Conservation (phyloP, 1,140 invertebrate species). For the Drosophila nigrodunni region DNA sequence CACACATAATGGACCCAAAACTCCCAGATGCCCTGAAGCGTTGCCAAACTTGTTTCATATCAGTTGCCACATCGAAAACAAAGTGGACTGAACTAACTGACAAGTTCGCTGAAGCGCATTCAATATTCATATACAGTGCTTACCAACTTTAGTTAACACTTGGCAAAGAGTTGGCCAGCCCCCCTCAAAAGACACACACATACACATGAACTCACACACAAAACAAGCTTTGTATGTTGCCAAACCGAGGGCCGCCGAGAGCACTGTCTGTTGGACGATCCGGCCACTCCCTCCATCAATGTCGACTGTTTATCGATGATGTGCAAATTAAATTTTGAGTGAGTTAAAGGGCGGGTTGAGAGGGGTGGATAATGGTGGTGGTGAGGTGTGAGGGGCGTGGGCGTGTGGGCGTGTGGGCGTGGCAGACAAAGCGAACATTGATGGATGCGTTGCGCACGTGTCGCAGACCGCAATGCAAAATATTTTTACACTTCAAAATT, state of each 20-base stretch:
- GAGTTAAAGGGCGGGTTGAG: conserved; percentile 9
- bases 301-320: conserved; percentile 74
- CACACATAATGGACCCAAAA: neutral
- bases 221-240: conserved; percentile 51
- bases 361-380: too few relatives aligned
- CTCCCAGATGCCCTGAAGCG: neutral
- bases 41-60: conserved; percentile 13
- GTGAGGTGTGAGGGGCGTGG: neutral
- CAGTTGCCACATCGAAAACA: conserved; percentile 5
- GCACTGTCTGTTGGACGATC: neutral
- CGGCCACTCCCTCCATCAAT: conserved; percentile 17
- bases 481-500: conserved; percentile 76
- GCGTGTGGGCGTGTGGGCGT: neutral
- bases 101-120: conserved; percentile 20
- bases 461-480: conserved; percentile 71
- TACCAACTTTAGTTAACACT: conserved; percentile 29
- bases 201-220: conserved; percentile 14
- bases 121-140: conserved; percentile 32
- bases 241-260: neutral
- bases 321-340: conserved; percentile 76
- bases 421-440: conserved; percentile 43
- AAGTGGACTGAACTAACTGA: conserved; percentile 11
- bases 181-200: conserved; percentile 1
- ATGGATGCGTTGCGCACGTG: conserved; percentile 73
- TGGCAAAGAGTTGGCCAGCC: conserved; percentile 9